Evolutionary conservation across 2,888 invertebrate species (phyloP).

Genomic region (Lepidocyrtoides sp.): DNA sequence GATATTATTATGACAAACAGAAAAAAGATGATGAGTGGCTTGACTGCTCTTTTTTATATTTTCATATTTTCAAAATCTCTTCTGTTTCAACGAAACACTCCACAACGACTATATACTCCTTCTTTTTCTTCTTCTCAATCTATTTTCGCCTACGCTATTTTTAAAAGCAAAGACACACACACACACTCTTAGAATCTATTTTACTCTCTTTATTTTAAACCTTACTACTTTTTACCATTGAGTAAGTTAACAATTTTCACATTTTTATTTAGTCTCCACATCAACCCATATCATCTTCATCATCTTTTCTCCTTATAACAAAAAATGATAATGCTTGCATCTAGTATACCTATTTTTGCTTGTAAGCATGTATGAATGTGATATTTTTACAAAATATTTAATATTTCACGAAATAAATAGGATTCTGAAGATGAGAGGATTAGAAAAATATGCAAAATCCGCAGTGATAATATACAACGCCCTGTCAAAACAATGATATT

Average conservation of each 20-base stretch:
- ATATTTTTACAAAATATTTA: conserved; percentile 34
- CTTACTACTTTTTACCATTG: conserved; percentile 1
- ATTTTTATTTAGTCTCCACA: conserved; percentile 55
- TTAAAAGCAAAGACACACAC: conserved; percentile 20
- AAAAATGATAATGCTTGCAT: conserved; percentile 56
- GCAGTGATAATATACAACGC: conserved; percentile 60
- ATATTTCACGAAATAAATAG: conserved; percentile 44
- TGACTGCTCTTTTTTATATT: conserved; percentile 65
- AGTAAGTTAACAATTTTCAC: conserved; percentile 50
- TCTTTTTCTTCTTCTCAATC: conserved; percentile 47
- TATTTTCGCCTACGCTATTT: conserved; percentile 74
- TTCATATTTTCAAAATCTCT: conserved; percentile 64
- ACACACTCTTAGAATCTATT: conserved; percentile 28
- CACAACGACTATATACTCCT: not conserved
- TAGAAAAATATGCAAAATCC: conserved; percentile 59
- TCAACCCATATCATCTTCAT: conserved; percentile 26
- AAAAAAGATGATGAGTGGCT: conserved; percentile 78
- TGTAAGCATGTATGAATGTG: not conserved
- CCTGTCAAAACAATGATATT: conserved; percentile 73
- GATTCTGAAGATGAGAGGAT: conserved; percentile 48
- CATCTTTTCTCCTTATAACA: not conserved
- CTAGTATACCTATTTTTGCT: not conserved
- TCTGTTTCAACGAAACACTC: conserved; percentile 56
- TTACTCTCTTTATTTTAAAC: conserved; percentile 18
- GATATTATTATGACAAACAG: conserved; percentile 79